Conservation (phyloP, 2,113 vertebrate species). For the Hystrix brachyura region DNA sequence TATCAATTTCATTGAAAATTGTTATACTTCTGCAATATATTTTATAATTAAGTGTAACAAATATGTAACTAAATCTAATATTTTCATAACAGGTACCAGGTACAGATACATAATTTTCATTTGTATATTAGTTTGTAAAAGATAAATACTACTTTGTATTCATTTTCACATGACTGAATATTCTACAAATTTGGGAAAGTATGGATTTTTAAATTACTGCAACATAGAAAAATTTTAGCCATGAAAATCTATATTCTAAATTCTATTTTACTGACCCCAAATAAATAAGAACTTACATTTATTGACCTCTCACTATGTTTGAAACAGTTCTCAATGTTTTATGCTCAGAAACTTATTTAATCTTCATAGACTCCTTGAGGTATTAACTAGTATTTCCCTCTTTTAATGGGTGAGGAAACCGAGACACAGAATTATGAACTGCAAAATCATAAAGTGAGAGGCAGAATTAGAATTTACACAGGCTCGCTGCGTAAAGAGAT, state of each 20-base stretch:
- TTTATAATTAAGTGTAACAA: conserved; percentile 47
- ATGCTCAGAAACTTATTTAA: not conserved
- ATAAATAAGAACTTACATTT: not conserved
- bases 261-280: not conserved
- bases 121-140: not conserved
- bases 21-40: not conserved
- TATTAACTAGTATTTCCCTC: not conserved
- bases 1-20: not conserved
- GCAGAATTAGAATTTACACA: not conserved
- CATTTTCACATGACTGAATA: not conserved
- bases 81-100: not conserved
- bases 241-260: not conserved
- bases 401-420: not conserved
- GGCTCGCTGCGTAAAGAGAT: not conserved
- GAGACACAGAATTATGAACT: not conserved
- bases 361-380: not conserved
- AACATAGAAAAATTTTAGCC: not conserved
- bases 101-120: not conserved
- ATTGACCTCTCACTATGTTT: not conserved
- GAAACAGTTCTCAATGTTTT: not conserved
- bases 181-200: not conserved
- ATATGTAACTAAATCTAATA: not conserved
- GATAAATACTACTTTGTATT: not conserved
- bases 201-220: not conserved
- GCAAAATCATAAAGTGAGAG: not conserved